Evolutionary conservation across 1,140 invertebrate genomes (phyloP).

Genomic region (Aplysia californica): DNA sequence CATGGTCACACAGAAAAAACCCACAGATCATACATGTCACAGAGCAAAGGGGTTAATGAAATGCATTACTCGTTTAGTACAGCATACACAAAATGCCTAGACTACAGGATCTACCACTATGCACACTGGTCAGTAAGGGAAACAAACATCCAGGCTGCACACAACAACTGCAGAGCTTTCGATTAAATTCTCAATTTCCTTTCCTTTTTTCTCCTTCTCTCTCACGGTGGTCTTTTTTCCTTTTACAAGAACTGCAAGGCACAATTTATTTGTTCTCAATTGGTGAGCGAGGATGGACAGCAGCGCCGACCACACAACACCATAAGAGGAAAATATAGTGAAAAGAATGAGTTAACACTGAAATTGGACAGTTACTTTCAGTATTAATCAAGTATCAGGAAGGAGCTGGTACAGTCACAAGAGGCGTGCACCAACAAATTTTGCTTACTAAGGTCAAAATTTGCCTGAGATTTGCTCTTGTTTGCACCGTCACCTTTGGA

Average conservation of each 20-base stretch:
- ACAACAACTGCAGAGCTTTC: neutral
- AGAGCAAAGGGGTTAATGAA: too few relatives aligned
- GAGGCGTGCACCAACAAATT: constrained; percentile 34
- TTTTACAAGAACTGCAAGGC: too few relatives aligned
- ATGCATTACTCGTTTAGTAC: too few relatives aligned
- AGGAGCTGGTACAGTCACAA: constrained; percentile 33
- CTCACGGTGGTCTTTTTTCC: too few relatives aligned
- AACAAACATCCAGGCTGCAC: neutral
- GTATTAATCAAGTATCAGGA: constrained; percentile 23
- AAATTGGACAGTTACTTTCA: constrained; percentile 24
- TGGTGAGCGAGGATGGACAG: constrained; percentile 7
- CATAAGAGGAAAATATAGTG: neutral
- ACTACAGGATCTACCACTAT: too few relatives aligned
- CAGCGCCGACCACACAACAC: constrained; percentile 15
- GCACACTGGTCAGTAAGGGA: neutral
- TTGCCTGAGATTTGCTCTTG: constrained; percentile 33
- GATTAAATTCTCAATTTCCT: neutral
- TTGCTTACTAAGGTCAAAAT: constrained; percentile 34
- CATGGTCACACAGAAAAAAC: too few relatives aligned
- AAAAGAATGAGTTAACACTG: constrained; percentile 19
- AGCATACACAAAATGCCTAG: too few relatives aligned
- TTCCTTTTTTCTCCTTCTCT: too few relatives aligned
- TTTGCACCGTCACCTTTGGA: constrained; percentile 34
- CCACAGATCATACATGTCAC: too few relatives aligned
- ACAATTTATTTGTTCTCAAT: neutral